Percentiles rank a stretch among this genome's conserved stretches.
phyloP scores from a whole-genome alignment of 2,113 vertebrate species.

The Xiphorhynchus elegans region DNA sequence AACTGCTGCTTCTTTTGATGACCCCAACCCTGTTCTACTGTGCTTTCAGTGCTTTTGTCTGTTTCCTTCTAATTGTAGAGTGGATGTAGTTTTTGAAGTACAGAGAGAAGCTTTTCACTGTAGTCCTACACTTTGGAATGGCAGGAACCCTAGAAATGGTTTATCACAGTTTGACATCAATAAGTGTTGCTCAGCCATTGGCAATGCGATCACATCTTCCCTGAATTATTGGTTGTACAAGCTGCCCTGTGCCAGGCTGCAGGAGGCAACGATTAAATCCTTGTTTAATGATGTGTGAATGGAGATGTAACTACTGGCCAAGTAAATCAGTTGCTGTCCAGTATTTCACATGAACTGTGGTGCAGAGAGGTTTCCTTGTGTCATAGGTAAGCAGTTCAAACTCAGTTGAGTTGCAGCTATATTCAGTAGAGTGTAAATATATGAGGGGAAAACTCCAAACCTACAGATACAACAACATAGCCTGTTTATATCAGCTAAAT shows the following conservation, averaged over 20 bases:
- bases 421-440: background rate
- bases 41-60: background rate
- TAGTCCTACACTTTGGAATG: background rate
- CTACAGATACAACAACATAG: background rate
- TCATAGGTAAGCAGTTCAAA: background rate
- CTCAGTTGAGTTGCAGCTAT: background rate
- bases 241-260: background rate
- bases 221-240: background rate
- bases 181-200: background rate
- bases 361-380: background rate
- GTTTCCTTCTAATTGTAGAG: background rate
- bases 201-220: background rate
- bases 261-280: background rate
- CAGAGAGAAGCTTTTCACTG: background rate
- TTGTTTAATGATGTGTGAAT: background rate
- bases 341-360: background rate
- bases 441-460: background rate
- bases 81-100: background rate
- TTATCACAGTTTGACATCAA: background rate
- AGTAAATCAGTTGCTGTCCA: background rate
- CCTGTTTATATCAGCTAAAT: background rate
- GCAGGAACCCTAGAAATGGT: background rate
- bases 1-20: background rate
- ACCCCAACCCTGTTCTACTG: background rate
- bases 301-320: background rate